phyloP scores from a whole-genome alignment of 1,140 invertebrate genomes.

The Dysdera silvatica region DNA sequence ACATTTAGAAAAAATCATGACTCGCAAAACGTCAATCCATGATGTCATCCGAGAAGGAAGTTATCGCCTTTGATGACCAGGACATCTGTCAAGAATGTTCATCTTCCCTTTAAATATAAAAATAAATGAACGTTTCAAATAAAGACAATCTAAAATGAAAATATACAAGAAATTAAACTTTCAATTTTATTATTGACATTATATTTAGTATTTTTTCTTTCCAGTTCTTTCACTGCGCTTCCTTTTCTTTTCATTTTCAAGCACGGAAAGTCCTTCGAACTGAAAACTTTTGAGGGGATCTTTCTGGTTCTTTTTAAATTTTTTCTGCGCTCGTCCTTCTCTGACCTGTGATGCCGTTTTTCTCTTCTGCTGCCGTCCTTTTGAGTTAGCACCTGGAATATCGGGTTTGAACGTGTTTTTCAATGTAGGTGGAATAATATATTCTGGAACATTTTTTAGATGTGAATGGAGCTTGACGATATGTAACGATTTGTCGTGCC shows the following conservation, averaged over 20 bases:
- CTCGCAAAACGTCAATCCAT: too few species aligned
- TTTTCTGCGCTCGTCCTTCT: background rate
- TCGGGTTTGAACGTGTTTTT: background rate
- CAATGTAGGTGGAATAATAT: conserved; percentile 53
- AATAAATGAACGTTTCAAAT: too few species aligned
- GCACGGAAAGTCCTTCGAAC: conserved; percentile 16
- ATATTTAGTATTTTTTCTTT: too few species aligned
- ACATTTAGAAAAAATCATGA: too few species aligned
- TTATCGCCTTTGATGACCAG: too few species aligned
- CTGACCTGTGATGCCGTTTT: background rate
- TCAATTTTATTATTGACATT: too few species aligned
- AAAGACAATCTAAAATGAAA: too few species aligned
- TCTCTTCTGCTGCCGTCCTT: background rate
- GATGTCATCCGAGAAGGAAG: too few species aligned
- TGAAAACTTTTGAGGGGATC: conserved; percentile 28
- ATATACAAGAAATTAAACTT: too few species aligned
- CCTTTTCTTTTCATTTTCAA: background rate
- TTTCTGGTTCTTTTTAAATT: conserved; percentile 10
- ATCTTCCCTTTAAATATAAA: too few species aligned
- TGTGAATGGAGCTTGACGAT: conserved; percentile 74
- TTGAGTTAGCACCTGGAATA: background rate
- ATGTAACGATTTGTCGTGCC: conserved; percentile 85
- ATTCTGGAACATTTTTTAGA: conserved; percentile 87
- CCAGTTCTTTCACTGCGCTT: too few species aligned
- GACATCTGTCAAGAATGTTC: too few species aligned